These are phyloP conservation scores for Aotus griseimembra DNA, from an alignment of 2,797 vertebrate species.

Conservation along the genomic window DNA sequence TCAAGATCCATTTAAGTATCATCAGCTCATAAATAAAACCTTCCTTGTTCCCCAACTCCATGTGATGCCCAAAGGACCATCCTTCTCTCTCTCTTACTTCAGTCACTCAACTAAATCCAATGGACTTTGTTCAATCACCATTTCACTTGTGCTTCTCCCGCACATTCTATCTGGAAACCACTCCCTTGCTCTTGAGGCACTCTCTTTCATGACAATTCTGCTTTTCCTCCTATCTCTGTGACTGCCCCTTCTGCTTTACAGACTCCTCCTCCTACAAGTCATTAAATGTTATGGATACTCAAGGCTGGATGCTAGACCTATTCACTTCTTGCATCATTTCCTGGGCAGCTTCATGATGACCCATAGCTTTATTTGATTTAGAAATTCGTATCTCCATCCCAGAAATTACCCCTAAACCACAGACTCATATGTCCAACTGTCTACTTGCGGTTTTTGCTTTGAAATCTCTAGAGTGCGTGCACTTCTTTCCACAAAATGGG, in stretches of 20 bases:
- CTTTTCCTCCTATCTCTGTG: background rate
- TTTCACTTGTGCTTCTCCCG: background rate
- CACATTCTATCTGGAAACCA: background rate
- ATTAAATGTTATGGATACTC: background rate
- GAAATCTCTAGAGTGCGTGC: background rate
- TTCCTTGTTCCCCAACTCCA: background rate
- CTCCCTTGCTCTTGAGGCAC: background rate
- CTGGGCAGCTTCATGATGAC: background rate
- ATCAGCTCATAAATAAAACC: background rate
- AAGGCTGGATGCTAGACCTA: background rate
- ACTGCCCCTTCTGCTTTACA: background rate
- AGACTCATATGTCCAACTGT: background rate
- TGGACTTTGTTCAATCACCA: background rate
- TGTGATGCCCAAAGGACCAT: background rate
- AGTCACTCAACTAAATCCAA: background rate
- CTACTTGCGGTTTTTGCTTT: background rate
- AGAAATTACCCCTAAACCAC: background rate
- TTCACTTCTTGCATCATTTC: background rate
- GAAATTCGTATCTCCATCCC: background rate
- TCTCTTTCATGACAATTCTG: background rate
- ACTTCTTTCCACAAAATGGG: background rate
- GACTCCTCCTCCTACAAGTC: background rate
- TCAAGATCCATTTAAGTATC: background rate
- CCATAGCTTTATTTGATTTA: constrained; percentile 19
- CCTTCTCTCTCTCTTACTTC: background rate